Conservation (phyloP, 92 coral and sea anemone species). For the Metridium senile region DNA sequence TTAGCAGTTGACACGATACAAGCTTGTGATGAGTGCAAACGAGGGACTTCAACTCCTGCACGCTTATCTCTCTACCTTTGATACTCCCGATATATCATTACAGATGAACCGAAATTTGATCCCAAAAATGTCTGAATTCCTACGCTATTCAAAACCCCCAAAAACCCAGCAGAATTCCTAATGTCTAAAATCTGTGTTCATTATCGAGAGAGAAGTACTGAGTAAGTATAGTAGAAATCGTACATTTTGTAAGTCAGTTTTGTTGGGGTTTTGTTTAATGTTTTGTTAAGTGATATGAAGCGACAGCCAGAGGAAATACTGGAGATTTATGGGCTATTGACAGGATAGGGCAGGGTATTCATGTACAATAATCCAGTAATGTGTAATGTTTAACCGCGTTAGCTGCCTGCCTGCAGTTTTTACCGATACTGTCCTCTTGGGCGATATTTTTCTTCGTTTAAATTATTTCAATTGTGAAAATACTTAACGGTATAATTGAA, state of each 20-base stretch:
- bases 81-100: conserved; percentile 8
- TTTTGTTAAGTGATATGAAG: conserved; percentile 2
- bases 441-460: too few relatives aligned
- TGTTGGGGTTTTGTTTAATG: conserved; percentile 9
- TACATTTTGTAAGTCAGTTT: background rate
- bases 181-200: background rate
- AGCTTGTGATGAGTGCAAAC: conserved; percentile 8
- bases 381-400: too few relatives aligned
- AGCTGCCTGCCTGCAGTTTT: too few relatives aligned
- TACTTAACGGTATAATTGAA: too few relatives aligned
- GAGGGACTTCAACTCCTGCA: background rate
- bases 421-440: too few relatives aligned
- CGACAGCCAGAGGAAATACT: conserved; percentile 53
- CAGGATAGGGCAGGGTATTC: conserved; percentile 41
- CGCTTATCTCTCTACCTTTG: conserved; percentile 2
- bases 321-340: conserved; percentile 63
- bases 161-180: background rate
- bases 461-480: too few relatives aligned
- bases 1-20: background rate
- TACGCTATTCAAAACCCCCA: background rate
- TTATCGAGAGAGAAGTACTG: background rate
- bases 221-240: background rate
- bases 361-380: too few relatives aligned
- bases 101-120: background rate
- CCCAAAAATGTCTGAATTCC: conserved; percentile 11